Percentiles rank a stretch among this genome's conserved stretches.
phyloP scores from a whole-genome alignment of 2,113 vertebrate genomes.

The Sylvicapra grimmia region DNA sequence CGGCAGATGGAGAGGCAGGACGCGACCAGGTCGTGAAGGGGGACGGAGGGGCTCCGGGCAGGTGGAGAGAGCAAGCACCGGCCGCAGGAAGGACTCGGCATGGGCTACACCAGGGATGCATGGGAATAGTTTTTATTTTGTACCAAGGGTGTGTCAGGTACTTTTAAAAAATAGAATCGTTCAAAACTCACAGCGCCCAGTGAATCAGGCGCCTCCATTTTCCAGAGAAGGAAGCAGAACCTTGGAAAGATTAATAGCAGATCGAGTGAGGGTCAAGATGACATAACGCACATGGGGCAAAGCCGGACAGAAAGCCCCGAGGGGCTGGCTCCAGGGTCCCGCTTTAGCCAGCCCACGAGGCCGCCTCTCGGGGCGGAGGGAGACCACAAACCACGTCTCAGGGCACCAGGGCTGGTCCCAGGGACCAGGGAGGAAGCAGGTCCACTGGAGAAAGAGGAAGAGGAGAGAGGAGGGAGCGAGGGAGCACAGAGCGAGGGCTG shows the following conservation, averaged over 20 bases:
- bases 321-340: fast-evolving
- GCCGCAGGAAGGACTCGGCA: neutral
- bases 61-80: neutral
- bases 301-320: neutral
- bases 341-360: neutral
- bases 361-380: neutral
- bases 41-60: neutral
- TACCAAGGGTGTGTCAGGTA: neutral
- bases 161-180: neutral
- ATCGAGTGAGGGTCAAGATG: neutral
- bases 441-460: neutral
- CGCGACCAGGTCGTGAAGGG: fast-evolving
- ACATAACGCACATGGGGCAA: neutral
- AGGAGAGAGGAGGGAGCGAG: neutral
- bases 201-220: neutral
- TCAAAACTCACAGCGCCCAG: neutral
- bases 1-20: neutral
- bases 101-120: neutral
- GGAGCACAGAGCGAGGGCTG: no score
- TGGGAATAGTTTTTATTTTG: no score
- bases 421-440: neutral
- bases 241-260: neutral
- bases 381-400: neutral
- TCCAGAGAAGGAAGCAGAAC: neutral
- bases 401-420: neutral